Percentiles rank a stretch among this genome's conserved stretches.
phyloP scores from a whole-genome alignment of 2,113 vertebrate species.

The Thunnus maccoyii region DNA sequence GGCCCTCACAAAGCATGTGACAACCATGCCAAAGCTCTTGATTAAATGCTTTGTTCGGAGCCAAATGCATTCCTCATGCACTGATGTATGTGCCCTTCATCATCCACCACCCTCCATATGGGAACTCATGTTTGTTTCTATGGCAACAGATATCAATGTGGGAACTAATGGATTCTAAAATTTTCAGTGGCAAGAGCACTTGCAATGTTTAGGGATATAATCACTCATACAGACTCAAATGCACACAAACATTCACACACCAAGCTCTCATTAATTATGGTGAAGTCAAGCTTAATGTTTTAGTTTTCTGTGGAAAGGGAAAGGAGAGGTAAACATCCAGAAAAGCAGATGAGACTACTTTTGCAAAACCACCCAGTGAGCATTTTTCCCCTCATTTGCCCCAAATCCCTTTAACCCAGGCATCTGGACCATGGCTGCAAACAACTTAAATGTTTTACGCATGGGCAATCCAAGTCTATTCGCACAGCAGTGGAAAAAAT shows the following conservation, averaged over 20 bases:
- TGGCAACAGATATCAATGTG: slow-evolving; percentile 58
- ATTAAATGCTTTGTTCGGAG: slow-evolving; percentile 56
- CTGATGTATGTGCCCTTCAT: slow-evolving; percentile 36
- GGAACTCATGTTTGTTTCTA: slow-evolving; percentile 68
- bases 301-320: slow-evolving; percentile 1
- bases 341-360: slow-evolving; percentile 48
- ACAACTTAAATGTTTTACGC: slow-evolving; percentile 62
- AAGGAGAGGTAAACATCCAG: slow-evolving; percentile 13
- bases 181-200: slow-evolving; percentile 17
- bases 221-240: not conserved
- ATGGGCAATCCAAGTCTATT: slow-evolving; percentile 9
- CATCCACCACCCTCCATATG: slow-evolving; percentile 24
- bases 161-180: slow-evolving; percentile 26
- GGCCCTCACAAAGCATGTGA: not conserved
- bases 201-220: not conserved
- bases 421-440: slow-evolving; percentile 35
- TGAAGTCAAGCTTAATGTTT: slow-evolving; percentile 24
- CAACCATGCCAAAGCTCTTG: slow-evolving; percentile 42
- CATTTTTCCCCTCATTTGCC: slow-evolving; percentile 53
- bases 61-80: slow-evolving; percentile 39
- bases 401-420: slow-evolving; percentile 58
- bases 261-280: slow-evolving; percentile 1
- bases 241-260: not conserved
- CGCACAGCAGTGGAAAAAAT: slow-evolving; percentile 13
- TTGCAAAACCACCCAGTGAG: slow-evolving; percentile 40